Evolutionary conservation across 2,888 invertebrate genomes (phyloP).

Genomic region (Sinotaia quadrata): DNA sequence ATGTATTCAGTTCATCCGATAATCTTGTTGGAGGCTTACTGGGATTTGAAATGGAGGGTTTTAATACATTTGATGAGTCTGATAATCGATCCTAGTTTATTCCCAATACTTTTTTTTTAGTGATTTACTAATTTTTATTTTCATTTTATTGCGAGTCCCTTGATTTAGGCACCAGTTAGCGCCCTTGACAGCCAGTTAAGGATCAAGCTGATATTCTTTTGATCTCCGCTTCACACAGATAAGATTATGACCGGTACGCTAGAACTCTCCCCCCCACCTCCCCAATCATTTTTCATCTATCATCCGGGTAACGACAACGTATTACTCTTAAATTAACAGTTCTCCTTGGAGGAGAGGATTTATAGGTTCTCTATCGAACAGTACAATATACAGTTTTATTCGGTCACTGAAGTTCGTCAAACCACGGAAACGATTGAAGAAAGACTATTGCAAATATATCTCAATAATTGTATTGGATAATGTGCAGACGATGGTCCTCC

Average conservation of each 20-base stretch:
- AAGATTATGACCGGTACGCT: not conserved
- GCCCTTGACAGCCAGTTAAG: not conserved
- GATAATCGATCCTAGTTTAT: no score
- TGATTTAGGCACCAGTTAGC: slow-evolving; percentile 12
- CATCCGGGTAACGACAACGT: not conserved
- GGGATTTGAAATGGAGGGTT: not conserved
- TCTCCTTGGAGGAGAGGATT: no score
- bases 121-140: not conserved
- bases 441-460: not conserved
- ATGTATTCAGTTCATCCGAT: no score
- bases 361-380: no score
- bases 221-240: slow-evolving; percentile 1
- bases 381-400: no score
- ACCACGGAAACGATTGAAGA: not conserved
- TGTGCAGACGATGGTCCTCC: no score
- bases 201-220: not conserved
- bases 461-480: not conserved
- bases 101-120: no score
- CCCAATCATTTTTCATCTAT: not conserved
- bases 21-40: no score
- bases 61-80: no score
- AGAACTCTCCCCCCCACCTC: no score
- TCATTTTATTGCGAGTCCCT: not conserved
- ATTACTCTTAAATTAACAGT: no score
- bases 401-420: not conserved